Base-by-base conservation (phyloP, 2,113 vertebrate species). In the Hirundichthys speculiger region DNA sequence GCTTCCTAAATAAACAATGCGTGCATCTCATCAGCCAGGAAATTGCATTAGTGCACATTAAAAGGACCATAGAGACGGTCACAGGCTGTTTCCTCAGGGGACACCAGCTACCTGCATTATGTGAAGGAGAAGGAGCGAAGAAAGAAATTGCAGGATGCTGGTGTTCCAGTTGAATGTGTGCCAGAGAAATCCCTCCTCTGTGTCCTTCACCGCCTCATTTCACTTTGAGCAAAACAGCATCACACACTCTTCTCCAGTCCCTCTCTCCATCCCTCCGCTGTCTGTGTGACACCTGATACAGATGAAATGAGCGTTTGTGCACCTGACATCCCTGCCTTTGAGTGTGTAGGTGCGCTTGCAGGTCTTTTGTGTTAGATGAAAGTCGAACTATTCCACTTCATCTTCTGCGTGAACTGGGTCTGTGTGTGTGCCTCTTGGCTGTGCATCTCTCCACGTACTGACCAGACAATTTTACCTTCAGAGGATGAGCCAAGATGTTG, bases 131-230 rank as follows among this genome's bases (percentile, higher is more conserved):
- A 27, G 24, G 41, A 25, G 30, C 22, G 38, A 49, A 56, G 19
- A 4, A 55, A 69, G 39, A 55, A 39, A 56, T 0, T 15, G 40
- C 45, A 50, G 64, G 69, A 77, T 64, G 67, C 80, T 84, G 83
- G 71, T 75, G 77, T 72, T 83, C 62, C 76, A 80, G 81, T 82
- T 89, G 85, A 85, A 66, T 45, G 56, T 24, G 66, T 72, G 86
- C 86, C 88, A 90, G 68, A 80, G 54, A 85, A 72, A 80, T 74
- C 54, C 75, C 72, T 76, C 71, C 72, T 82, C 63, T 50, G 58
- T 83, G 87, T 79, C 82, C 85, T 89, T 90, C 85, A 86, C 51
- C 3, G 69, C 74, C 73, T 82, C 81, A 57, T 83, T 85, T 85
- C 80, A 79, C 80, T 83, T 78, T 73, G 73, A 84, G 82, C 71